Evolutionary conservation across 2,797 vertebrate genomes (phyloP), one percentile per base, ranked within the genome.

Genomic region (Crypturellus tataupa): DNA sequence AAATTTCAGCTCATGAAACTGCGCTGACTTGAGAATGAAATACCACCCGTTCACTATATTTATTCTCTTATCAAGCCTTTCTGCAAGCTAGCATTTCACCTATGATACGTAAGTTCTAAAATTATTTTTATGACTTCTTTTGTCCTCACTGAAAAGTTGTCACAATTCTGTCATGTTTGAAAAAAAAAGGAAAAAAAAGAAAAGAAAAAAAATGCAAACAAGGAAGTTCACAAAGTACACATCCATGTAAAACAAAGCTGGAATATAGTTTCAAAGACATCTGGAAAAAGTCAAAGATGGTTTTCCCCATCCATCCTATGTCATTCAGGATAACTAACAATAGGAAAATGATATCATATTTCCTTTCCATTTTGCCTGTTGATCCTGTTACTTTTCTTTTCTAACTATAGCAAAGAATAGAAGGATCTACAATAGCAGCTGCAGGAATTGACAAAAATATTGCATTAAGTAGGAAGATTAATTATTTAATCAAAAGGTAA

Each of bases 221-320:
- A 86, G 89, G 71, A 95, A 85, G 46, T 91, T 94, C 84, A 83
- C 46, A 58, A 71, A 90, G 85, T 77, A 59, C 6, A 11, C 53
- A 51, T 75, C 37, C 81, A 79, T 49, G 68, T 92, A 76, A 94
- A 97, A 87, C 51, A 95, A 96, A 95, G 42, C 85, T 85, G 82
- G 53, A 89, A 80, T 84, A 42, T 8, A 72, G 63, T 79, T 93
- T 55, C 33, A 62, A 8, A 14, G 31, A 91, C 81, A 93, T 80
- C 91, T 93, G 87, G 92, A 89, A 97, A 95, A 95, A 90, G 60
- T 96, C 63, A 93, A 81, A 94, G 78, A 95, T 71, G 31, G 27
- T 56, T 96, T 95, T 96, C 73, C 82, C 81, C 64, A 64, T 90
- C 83, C 93, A 49, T 72, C 87, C 63, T 72, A 1, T 93, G 60